phyloP scores from a whole-genome alignment of 1,140 invertebrate genomes.

The Papilio glaucus region DNA sequence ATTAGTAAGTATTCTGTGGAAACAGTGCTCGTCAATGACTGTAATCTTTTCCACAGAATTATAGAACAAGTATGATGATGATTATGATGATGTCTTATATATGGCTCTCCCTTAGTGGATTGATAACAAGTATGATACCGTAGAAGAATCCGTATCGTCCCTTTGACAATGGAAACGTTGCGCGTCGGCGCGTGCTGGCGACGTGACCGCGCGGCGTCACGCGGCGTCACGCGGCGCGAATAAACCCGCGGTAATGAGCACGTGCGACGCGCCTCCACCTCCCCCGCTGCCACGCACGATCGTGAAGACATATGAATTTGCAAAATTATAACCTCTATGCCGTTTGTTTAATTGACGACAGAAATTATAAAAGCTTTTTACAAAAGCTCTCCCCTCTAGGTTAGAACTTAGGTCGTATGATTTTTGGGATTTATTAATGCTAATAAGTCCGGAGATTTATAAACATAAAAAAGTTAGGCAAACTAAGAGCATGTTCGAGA shows the following conservation, averaged over 20 bases:
- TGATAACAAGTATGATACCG: background rate
- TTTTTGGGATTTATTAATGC: too few relatives aligned
- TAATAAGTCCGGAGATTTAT: too few relatives aligned
- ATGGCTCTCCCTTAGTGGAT: too few relatives aligned
- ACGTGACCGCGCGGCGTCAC: constrained; percentile 58
- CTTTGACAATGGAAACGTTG: constrained; percentile 49
- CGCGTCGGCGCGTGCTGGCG: constrained; percentile 68
- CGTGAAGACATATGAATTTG: constrained; percentile 1
- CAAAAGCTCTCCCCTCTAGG: background rate
- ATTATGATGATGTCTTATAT: too few relatives aligned
- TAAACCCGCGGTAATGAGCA: constrained; percentile 68
- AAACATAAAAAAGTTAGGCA: too few relatives aligned
- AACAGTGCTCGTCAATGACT: too few relatives aligned
- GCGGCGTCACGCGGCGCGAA: constrained; percentile 60
- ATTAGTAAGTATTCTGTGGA: too few relatives aligned
- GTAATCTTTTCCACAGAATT: too few relatives aligned
- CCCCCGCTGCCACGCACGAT: constrained; percentile 3
- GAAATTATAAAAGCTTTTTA: constrained; percentile 44
- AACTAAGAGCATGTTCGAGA: too few relatives aligned
- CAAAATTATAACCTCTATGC: constrained; percentile 5
- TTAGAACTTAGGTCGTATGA: too few relatives aligned
- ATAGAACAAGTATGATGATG: too few relatives aligned
- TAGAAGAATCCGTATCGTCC: constrained; percentile 45
- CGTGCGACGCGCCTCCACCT: constrained; percentile 33
- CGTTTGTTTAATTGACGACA: constrained; percentile 34